Evolutionary conservation across 2,113 vertebrate species (phyloP).

Genomic region (Xiphias gladius): DNA sequence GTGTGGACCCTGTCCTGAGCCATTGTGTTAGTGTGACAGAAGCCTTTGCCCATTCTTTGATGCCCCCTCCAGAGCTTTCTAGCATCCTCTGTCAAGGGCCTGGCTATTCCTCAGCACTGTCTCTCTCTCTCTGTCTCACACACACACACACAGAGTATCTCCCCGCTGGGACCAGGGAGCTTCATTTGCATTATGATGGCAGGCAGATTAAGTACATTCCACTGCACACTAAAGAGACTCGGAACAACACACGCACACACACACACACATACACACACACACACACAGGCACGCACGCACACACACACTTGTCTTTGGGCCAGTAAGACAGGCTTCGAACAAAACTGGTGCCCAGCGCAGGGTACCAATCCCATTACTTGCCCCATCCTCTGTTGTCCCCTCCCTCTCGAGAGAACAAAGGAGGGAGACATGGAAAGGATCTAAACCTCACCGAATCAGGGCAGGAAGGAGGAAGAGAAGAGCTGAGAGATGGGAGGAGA

Average conservation of each 20-base stretch:
- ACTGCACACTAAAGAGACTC: conserved; percentile 78
- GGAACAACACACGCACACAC: conserved; percentile 49
- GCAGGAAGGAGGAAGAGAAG: conserved; percentile 76
- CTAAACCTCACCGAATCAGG: conserved; percentile 81
- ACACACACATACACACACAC: conserved; percentile 43
- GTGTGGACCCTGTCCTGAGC: conserved; percentile 50
- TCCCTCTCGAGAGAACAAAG: conserved; percentile 78
- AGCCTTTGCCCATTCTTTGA: conserved; percentile 69
- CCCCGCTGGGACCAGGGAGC: conserved; percentile 69
- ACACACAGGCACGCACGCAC: conserved; percentile 46
- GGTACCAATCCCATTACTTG: conserved; percentile 83
- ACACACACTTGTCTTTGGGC: conserved; percentile 61
- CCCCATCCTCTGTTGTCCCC: conserved; percentile 59
- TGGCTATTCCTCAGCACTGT: conserved; percentile 30
- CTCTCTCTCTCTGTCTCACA: conserved; percentile 35
- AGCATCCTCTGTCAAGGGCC: conserved; percentile 47
- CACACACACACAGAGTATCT: conserved; percentile 44
- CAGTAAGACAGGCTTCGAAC: conserved; percentile 67
- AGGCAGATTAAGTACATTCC: conserved; percentile 83
- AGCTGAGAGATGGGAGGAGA: conserved; percentile 71
- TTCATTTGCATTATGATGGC: conserved; percentile 82
- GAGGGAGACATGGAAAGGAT: conserved; percentile 64
- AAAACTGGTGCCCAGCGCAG: conserved; percentile 71
- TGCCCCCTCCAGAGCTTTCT: conserved; percentile 65
- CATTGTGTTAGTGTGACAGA: conserved; percentile 65